Percentiles rank a stretch among this genome's conserved stretches.
These are phyloP conservation scores for Lycaon pictus DNA, from an alignment of 2,113 vertebrate species.

Conservation along the genomic window DNA sequence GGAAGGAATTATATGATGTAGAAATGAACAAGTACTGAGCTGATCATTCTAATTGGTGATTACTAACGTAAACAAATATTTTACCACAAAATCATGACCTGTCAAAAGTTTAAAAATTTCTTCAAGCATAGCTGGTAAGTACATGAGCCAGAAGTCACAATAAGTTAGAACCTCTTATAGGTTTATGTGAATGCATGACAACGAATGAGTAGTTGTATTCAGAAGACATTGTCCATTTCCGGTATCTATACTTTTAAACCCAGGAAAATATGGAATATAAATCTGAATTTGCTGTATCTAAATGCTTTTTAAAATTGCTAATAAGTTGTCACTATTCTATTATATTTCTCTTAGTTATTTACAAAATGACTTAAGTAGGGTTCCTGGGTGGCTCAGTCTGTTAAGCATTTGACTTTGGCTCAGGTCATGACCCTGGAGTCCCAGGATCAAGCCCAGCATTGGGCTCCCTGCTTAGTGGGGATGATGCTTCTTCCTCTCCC, in stretches of 20 bases:
- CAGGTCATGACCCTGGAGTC: too few relatives aligned
- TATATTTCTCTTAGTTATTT: constrained; percentile 44
- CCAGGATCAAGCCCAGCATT: too few relatives aligned
- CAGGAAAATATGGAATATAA: constrained; percentile 25
- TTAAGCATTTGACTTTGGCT: too few relatives aligned
- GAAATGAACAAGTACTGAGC: not conserved
- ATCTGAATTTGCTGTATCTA: constrained; percentile 46
- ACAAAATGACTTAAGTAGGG: constrained; percentile 8
- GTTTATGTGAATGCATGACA: not conserved
- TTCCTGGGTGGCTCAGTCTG: too few relatives aligned
- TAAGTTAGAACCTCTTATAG: not conserved
- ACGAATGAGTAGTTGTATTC: not conserved
- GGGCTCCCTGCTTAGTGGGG: too few relatives aligned
- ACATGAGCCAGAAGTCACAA: not conserved
- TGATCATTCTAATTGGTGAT: not conserved
- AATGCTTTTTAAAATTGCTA: constrained; percentile 8
- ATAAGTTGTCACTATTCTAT: not conserved
- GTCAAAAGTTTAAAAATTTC: not conserved
- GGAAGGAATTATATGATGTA: not conserved
- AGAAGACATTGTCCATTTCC: not conserved
- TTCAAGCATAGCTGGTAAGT: not conserved
- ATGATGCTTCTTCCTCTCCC: too few relatives aligned
- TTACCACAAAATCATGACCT: constrained; percentile 11
- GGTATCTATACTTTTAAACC: not conserved
- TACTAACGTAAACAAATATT: not conserved